phyloP scores from a whole-genome alignment of 2,797 vertebrate species.

The Lepilemur septentrionalis region DNA sequence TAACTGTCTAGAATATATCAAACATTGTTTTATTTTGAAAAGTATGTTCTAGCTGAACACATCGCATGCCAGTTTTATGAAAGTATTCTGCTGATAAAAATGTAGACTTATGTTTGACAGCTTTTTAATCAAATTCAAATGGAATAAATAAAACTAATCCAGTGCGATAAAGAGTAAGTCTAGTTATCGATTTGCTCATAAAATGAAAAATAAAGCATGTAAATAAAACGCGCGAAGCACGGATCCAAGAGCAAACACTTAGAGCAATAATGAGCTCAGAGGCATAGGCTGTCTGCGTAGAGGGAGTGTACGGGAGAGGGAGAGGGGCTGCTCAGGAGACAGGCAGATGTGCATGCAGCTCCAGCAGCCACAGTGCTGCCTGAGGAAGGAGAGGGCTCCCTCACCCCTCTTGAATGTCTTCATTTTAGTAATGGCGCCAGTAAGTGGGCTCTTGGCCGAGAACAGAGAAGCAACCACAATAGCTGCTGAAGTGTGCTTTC shows the following conservation, averaged over 20 bases:
- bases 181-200: slow-evolving; percentile 86
- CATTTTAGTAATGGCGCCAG: neutral
- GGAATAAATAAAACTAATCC: slow-evolving; percentile 88
- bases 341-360: neutral
- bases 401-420: slow-evolving; percentile 37
- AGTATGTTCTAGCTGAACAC: slow-evolving; percentile 82
- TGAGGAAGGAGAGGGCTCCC: neutral
- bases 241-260: slow-evolving; percentile 83
- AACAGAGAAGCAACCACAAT: neutral
- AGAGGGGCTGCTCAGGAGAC: neutral
- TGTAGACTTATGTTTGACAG: slow-evolving; percentile 86
- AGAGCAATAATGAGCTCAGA: slow-evolving; percentile 76
- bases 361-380: neutral
- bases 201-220: slow-evolving; percentile 86
- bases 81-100: slow-evolving; percentile 85
- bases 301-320: slow-evolving; percentile 60
- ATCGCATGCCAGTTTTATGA: slow-evolving; percentile 82
- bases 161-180: slow-evolving; percentile 84
- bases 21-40: slow-evolving; percentile 86
- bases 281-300: slow-evolving; percentile 75
- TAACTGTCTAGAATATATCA: slow-evolving; percentile 86
- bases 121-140: slow-evolving; percentile 88
- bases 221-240: slow-evolving; percentile 83
- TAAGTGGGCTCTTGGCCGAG: neutral
- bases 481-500: slow-evolving; percentile 13